Evolutionary conservation across 2,888 invertebrate species (phyloP), one percentile per base, ranked within the genome.

Genomic region (Steinernema scapterisci): DNA sequence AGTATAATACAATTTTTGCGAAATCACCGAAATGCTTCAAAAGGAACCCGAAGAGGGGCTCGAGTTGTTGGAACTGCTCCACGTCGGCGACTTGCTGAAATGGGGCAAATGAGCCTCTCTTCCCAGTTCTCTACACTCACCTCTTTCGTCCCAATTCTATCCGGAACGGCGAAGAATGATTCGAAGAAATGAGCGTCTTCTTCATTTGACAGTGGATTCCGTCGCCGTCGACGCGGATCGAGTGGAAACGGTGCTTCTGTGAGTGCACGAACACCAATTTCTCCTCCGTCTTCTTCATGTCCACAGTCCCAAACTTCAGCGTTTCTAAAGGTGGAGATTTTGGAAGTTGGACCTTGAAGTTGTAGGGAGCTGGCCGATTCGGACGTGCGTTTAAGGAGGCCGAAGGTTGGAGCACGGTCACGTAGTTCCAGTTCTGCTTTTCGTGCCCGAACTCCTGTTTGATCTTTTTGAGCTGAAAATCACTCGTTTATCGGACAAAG

Each of bases 11-110:
- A n/a, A n/a, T n/a, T n/a, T n/a, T n/a, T n/a, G n/a, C n/a, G n/a
- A n/a, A n/a, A n/a, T n/a, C n/a, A n/a, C 9, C 38, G 9, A 38
- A 38, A 25, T 5, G 13, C 16, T 54, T 54, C 54, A 54, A 23
- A 54, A 21, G 21, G 54, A 63, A 6, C 38, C 25, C 31, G 63
- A 63, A 2, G 31, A 63, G 27, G 31, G 27, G 31, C 63, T 63
- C 31, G 63, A 21, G 52, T 52, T 27, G 63, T 25, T 63, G 31
- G 63, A 63, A 13, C 31, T 63, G 63, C 63, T 63, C 63, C 63
- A 63, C 16, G 16, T 2, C 3, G 63, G 31, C 31, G 63, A 63
- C 3, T 21, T 31, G 38, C 38, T 38, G 9, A 9, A 38, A 38
- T 9, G 38, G 5, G 9, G 9, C 3, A 38, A 6, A 3, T 38